Base-by-base conservation (phyloP, 2,888 invertebrate genomes). In the Dynastes grantii region DNA sequence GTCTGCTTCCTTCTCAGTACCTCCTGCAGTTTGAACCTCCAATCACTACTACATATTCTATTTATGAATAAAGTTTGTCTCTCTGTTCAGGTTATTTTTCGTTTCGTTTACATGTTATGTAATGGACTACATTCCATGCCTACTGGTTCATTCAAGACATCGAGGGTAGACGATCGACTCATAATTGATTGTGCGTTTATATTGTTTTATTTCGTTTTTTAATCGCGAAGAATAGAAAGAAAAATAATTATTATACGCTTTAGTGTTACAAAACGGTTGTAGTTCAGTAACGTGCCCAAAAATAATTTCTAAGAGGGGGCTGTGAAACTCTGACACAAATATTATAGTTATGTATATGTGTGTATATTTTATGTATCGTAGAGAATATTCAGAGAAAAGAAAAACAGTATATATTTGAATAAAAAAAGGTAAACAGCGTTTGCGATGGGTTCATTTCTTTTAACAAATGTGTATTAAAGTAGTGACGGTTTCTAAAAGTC, bases 1-100 rank as follows among this genome's bases (percentile, higher is more conserved):
- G 89, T 88, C 89, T 89, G 89, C 88, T 89, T 88, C 85, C 85
- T 82, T 80, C 80, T 80, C 79, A 81, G 78, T 78, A 78, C 84
- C 83, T 84, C 85, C 84, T 82, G 85, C 85, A 85, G 84, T 86
- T 85, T 84, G 85, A 83, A 85, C 85, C 86, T 87, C 85, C 81
- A 58, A 53, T 11, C 40, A 68, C 67, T 45, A 78, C 80, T 65
- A 51, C 77, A 37, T 77, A 79, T 76, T 61, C 75, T 73, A 40
- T 58, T 64, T 63, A 58, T 22, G n/a, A 16, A 53, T 65, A 53
- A 77, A 51, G 70, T 71, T 49, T 51, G 53, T 64, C 27, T 75
- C 76, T 64, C 40, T 65, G 55, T 58, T 67, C 32, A 55, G 64
- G 79, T 81, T 75, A 27, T 63, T 45, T 61, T 75, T 63, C 58